phyloP scores from a whole-genome alignment of 2,113 vertebrate genomes.

The Mungos mungo region DNA sequence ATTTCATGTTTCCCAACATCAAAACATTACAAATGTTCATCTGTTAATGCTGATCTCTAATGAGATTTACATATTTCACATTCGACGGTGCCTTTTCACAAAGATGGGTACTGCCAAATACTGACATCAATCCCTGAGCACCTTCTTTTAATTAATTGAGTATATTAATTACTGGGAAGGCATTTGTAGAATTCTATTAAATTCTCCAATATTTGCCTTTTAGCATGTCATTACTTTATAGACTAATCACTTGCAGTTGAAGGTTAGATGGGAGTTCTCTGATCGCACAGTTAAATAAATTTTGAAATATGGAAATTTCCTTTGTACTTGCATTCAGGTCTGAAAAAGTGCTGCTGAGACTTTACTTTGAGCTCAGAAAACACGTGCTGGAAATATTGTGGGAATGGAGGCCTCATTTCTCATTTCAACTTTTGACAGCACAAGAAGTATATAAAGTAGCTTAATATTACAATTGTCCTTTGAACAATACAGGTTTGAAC shows the following conservation, averaged over 20 bases:
- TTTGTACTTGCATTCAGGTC: background rate
- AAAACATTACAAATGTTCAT: conserved; percentile 15
- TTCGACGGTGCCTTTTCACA: background rate
- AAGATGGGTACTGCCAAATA: background rate
- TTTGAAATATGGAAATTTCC: background rate
- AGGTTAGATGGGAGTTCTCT: background rate
- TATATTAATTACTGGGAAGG: background rate
- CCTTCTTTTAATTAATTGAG: background rate
- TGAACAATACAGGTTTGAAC: background rate
- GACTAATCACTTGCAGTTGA: background rate
- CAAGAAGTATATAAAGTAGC: background rate
- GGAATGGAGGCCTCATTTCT: background rate
- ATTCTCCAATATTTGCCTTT: background rate
- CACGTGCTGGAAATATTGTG: background rate
- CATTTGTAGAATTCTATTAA: background rate
- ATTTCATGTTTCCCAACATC: background rate
- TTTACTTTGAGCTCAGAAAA: background rate
- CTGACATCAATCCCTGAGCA: background rate
- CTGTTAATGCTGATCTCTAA: background rate
- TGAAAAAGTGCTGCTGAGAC: background rate
- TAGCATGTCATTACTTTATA: background rate
- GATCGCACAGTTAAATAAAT: background rate
- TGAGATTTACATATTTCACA: background rate
- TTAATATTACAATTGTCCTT: background rate
- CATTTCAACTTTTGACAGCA: background rate